Evolutionary conservation across 2,113 vertebrate genomes (phyloP), one percentile per base, ranked within the genome.

Genomic region (Gracilinanus agilis): DNA sequence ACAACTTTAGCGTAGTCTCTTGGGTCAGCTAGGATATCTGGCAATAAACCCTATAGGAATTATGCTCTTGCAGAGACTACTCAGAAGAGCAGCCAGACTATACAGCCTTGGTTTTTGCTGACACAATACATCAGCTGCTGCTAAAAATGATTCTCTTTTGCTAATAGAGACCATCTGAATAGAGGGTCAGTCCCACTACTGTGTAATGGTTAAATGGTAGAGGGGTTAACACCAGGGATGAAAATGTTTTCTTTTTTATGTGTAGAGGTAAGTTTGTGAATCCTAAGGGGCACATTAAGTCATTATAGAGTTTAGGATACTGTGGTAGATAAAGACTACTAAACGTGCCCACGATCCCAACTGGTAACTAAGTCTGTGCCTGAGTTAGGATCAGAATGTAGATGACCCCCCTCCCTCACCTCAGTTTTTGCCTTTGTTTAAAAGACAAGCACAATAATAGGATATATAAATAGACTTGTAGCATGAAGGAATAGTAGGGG

Each of bases 61-160:
- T 58, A 91, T 53, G 75, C 34, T 92, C 58, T 94, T 90, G 34
- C 49, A 54, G 27, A 93, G 34, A n/a, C 44, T 9, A 94, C 23
- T 92, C n/a, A 94, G 83, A 56, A 94, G 92, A 93, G 25, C 54
- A 96, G 29, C 56, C 12, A 44, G 91, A 90, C 0, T 89, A 25
- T 55, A 44, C 94, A 91, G 7, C n/a, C 40, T 96, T 94, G 90
- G 44, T 53, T 95, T 93, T 96, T 94, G 25, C 75, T 94, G 56
- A 83, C 54, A 93, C 27, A 53, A 21, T 91, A 21, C 11, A 94
- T 94, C 93, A 55, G 49, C 56, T 90, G 23, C 11, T 92, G 23
- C 29, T 92, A 44, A 94, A 75, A 92, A 92, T 90, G 2, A 91
- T 90, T 93, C 44, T 92, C 3, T 93, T 96, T 96, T 61, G n/a